Percentiles rank a stretch among this genome's conserved stretches.
Conservation (phyloP, 2,888 invertebrate genomes). For the Listrodromus nycthemerus region DNA sequence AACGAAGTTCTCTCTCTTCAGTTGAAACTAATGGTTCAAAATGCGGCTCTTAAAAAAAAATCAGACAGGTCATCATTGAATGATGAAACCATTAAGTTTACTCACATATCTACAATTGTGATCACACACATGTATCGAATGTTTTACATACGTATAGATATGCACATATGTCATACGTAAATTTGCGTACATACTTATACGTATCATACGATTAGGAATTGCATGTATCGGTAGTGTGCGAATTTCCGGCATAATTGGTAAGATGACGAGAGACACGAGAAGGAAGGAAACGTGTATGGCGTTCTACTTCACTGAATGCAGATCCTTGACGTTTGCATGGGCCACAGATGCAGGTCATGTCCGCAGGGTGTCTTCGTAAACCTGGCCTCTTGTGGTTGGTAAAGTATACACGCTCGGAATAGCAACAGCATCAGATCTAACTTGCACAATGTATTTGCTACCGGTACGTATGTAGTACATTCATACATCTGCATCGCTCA, state of each 20-base stretch:
- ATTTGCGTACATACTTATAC: background rate
- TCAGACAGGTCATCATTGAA: background rate
- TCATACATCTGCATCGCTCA: slow-evolving; percentile 20
- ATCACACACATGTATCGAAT: no score
- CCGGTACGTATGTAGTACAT: background rate
- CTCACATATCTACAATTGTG: background rate
- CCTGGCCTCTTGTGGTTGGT: slow-evolving; percentile 11
- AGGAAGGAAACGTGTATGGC: slow-evolving; percentile 39
- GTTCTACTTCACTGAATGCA: slow-evolving; percentile 19
- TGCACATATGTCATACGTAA: no score
- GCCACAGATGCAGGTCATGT: slow-evolving; percentile 27
- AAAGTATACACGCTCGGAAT: slow-evolving; percentile 32
- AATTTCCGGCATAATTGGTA: slow-evolving; percentile 5
- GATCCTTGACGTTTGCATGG: slow-evolving; percentile 26
- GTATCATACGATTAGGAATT: background rate
- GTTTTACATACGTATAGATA: no score
- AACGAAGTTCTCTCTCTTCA: no score
- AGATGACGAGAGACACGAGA: slow-evolving; percentile 4
- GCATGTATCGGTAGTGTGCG: background rate
- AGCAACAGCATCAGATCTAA: slow-evolving; percentile 20
- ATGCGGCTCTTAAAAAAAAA: no score
- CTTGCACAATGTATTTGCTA: slow-evolving; percentile 30
- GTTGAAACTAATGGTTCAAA: no score
- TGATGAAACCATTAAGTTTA: background rate
- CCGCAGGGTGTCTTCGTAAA: slow-evolving; percentile 22